A percentile compares a stretch with the other conserved stretches of the same genome.
phyloP scores from a whole-genome alignment of 2,113 vertebrate species.

The Sceloporus undulatus region DNA sequence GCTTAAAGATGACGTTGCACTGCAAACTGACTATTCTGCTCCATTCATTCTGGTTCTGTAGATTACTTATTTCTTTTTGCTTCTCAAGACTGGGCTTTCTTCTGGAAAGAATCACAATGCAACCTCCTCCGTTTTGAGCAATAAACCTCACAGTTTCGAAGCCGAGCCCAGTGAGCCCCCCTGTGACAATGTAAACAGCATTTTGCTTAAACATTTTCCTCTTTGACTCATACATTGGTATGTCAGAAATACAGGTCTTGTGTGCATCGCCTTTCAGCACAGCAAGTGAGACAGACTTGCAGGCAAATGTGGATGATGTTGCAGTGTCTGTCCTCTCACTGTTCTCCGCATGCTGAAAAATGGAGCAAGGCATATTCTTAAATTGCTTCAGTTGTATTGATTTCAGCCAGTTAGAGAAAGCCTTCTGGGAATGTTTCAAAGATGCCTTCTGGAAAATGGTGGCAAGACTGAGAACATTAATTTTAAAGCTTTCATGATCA shows the following conservation, averaged over 20 bases:
- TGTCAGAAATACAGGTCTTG: conserved; percentile 65
- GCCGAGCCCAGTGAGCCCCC: conserved; percentile 88
- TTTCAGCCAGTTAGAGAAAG: conserved; percentile 76
- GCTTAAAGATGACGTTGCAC: conserved; percentile 78
- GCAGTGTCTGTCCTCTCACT: conserved; percentile 2
- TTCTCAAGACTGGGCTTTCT: conserved; percentile 71
- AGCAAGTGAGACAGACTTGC: conserved; percentile 59
- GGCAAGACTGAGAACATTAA: conserved; percentile 75
- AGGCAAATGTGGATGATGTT: conserved; percentile 80
- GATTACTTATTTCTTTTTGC: conserved; percentile 75
- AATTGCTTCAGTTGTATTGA: conserved; percentile 71
- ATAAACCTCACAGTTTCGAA: conserved; percentile 89
- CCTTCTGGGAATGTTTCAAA: conserved; percentile 72
- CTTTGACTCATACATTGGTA: conserved; percentile 64
- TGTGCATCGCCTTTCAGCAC: conserved; percentile 64
- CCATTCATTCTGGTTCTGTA: conserved; percentile 71
- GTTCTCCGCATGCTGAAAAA: conserved; percentile 53
- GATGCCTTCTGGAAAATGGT: conserved; percentile 80
- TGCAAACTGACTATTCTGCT: conserved; percentile 72
- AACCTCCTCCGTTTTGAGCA: conserved; percentile 79
- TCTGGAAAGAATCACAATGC: conserved; percentile 83
- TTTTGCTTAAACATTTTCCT: conserved; percentile 77
- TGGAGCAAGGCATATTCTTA: conserved; percentile 26
- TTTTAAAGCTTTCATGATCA: conserved; percentile 68
- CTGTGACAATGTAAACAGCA: conserved; percentile 83